A percentile compares a stretch with the other conserved stretches of the same genome.
Conservation (phyloP, 2,888 invertebrate species). For the Cosmorhoe ocellata region DNA sequence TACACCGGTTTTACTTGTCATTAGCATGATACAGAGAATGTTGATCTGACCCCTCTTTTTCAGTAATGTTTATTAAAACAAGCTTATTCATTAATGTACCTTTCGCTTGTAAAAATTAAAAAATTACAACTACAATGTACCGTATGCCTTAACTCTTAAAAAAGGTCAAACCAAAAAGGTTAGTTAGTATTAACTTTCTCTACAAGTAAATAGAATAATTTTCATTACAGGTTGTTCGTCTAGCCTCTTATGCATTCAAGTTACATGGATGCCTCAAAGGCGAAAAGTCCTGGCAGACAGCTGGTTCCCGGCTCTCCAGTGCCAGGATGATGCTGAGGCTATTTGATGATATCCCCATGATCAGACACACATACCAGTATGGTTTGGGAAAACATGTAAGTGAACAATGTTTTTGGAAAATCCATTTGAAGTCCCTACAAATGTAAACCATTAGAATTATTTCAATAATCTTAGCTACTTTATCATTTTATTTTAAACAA, state of each 20-base stretch:
- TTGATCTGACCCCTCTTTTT: background rate
- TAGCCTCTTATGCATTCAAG: conserved; percentile 90
- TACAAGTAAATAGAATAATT: background rate
- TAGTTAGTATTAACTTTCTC: background rate
- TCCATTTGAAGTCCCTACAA: too few species aligned
- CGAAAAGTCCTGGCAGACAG: conserved; percentile 82
- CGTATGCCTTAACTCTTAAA: too few species aligned
- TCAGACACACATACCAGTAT: conserved; percentile 87
- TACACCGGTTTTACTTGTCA: conserved; percentile 46
- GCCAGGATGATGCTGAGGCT: conserved; percentile 90
- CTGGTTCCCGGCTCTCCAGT: conserved; percentile 87
- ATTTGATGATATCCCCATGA: conserved; percentile 92
- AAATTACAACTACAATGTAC: too few species aligned
- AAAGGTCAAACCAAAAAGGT: too few species aligned
- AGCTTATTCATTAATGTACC: too few species aligned
- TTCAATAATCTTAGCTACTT: too few species aligned
- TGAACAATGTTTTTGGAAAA: background rate
- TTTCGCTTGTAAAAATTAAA: too few species aligned
- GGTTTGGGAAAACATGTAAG: conserved; percentile 84
- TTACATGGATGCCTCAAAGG: conserved; percentile 84
- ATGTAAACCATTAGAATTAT: too few species aligned
- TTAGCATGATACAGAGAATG: conserved; percentile 36
- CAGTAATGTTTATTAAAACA: too few species aligned
- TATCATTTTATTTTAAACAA: too few species aligned
- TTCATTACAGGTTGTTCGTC: conserved; percentile 84